phyloP scores from a whole-genome alignment of 2,888 invertebrate genomes.

The Eremobia ochroleuca region DNA sequence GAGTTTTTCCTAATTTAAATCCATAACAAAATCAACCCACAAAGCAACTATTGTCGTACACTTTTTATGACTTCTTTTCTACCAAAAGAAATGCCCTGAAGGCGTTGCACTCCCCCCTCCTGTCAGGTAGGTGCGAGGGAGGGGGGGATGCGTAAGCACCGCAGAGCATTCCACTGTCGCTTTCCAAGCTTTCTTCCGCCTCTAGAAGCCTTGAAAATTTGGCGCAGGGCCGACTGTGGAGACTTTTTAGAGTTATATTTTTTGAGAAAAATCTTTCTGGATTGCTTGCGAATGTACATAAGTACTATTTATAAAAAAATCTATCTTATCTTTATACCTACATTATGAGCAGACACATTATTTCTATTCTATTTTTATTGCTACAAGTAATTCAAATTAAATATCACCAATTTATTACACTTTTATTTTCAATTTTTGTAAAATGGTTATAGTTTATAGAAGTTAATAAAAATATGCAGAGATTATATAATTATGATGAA shows the following conservation, averaged over 20 bases:
- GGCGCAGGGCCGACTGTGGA: slow-evolving; percentile 78
- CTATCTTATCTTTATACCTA: neutral
- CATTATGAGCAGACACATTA: neutral
- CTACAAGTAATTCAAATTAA: neutral
- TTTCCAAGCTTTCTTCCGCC: slow-evolving; percentile 89
- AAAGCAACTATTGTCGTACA: slow-evolving; percentile 43
- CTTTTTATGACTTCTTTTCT: slow-evolving; percentile 65
- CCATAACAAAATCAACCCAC: slow-evolving; percentile 25
- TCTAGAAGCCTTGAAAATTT: slow-evolving; percentile 86
- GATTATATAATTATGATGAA: neutral
- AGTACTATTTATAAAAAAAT: neutral
- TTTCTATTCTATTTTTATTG: neutral
- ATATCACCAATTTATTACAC: neutral
- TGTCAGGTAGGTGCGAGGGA: slow-evolving; percentile 5
- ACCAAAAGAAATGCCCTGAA: slow-evolving; percentile 73
- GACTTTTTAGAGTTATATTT: slow-evolving; percentile 26
- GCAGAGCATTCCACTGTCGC: slow-evolving; percentile 89
- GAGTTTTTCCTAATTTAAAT: slow-evolving; percentile 28
- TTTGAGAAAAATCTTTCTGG: neutral
- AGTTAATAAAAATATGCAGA: too few relatives aligned
- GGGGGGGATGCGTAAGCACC: slow-evolving; percentile 77
- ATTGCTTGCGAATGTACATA: neutral
- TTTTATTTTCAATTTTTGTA: neutral
- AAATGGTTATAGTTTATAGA: neutral
- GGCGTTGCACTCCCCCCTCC: slow-evolving; percentile 77